A percentile compares a stretch with the other conserved stretches of the same genome.
Conservation (phyloP, 1,140 invertebrate genomes). For the Coptotermes formosanus region DNA sequence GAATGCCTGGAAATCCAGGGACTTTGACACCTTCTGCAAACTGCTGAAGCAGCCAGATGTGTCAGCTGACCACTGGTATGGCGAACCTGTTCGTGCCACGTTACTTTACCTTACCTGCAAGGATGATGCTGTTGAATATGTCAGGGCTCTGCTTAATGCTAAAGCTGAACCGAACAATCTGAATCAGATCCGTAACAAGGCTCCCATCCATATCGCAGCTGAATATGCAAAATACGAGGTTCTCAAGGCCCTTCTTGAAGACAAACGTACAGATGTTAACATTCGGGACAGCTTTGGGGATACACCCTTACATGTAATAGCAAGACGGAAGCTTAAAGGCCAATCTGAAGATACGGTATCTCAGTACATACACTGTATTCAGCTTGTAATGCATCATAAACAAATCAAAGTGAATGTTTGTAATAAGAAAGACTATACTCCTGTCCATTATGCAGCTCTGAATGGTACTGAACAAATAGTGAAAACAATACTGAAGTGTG, state of each 20-base stretch:
- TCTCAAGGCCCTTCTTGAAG: slow-evolving; percentile 52
- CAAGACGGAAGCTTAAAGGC: slow-evolving; percentile 44
- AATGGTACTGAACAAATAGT: slow-evolving; percentile 44
- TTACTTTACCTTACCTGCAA: slow-evolving; percentile 54
- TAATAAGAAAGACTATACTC: slow-evolving; percentile 40
- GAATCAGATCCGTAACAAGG: slow-evolving; percentile 59
- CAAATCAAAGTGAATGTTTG: slow-evolving; percentile 38
- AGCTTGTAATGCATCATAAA: slow-evolving; percentile 36
- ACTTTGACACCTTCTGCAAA: slow-evolving; percentile 51
- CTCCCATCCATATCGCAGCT: slow-evolving; percentile 66
- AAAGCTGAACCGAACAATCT: slow-evolving; percentile 65
- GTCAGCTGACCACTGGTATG: slow-evolving; percentile 50
- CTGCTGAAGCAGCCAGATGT: slow-evolving; percentile 46
- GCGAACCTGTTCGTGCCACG: slow-evolving; percentile 50
- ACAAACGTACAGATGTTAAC: slow-evolving; percentile 54
- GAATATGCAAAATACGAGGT: slow-evolving; percentile 56
- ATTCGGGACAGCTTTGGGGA: slow-evolving; percentile 56
- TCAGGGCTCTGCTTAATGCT: slow-evolving; percentile 58
- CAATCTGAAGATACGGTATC: background rate
- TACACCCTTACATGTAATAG: slow-evolving; percentile 62
- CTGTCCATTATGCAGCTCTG: slow-evolving; percentile 38
- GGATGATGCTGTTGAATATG: slow-evolving; percentile 48
- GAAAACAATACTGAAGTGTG: background rate
- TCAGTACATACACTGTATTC: slow-evolving; percentile 22
- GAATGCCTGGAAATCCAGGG: slow-evolving; percentile 47